Evolutionary conservation across 2,888 invertebrate genomes (phyloP), one percentile per base, ranked within the genome.

Genomic region (Timandra comae): DNA sequence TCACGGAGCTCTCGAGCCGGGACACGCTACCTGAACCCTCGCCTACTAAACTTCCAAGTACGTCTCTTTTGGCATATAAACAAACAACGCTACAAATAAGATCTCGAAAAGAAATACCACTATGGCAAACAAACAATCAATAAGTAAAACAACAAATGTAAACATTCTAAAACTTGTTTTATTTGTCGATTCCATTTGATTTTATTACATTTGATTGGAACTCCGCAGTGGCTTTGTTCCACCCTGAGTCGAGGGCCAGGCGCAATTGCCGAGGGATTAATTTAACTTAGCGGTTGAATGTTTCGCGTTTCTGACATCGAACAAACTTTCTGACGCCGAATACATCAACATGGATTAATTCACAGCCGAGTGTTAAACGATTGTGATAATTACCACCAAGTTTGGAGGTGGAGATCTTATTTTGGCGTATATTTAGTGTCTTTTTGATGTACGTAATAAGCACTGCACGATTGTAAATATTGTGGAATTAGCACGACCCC

Each of bases 1-100:
- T 69, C 58, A 62, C 73, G 79, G 80, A 80, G 66, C 65, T 69
- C 70, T 78, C 82, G 74, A 80, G 79, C 63, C 78, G 75, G 73
- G 71, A 81, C 63, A 63, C 82, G 71, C 81, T 81, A 72, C 84
- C 86, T 59, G 87, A 86, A 57, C 77, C 82, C 71, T 71, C 87
- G 79, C 87, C 87, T 63, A 88, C 88, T 87, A 88, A 87, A 74
- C 78, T 80, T 71, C 87, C 88, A 88, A 88, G 88, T 88, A 88
- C 72, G 88, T 88, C 71, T 62, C 3, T 9, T 10, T 10, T 16
- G 16, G 16, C 46, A 49, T 57, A 56, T 54, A 54, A 45, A 55
- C 43, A 16, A 31, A 44, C n/a, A 46, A 51, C 61, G 74, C 77
- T 73, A 64, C 52, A 76, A n/a, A 77, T 75, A 79, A 78, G 75